Base-by-base conservation (phyloP, 2,113 vertebrate species). In the Lota lota region DNA sequence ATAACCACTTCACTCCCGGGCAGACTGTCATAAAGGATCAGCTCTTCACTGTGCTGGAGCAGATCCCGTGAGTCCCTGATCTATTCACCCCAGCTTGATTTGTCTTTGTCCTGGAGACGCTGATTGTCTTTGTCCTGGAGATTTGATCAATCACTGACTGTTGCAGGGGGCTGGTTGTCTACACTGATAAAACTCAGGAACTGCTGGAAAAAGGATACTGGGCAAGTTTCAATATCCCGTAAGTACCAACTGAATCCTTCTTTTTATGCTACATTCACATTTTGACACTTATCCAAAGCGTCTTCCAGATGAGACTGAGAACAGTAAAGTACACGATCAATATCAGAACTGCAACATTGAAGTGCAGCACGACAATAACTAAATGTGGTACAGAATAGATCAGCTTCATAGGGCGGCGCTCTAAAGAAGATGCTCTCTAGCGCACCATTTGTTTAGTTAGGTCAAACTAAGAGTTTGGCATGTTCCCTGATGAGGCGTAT, bases 201-300 rank as follows among this genome's bases (percentile, higher is more conserved):
- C 89, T 99, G 56, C 90, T 94, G 67, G 65, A 91, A 77, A 93
- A 88, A 14, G 91, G 94, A 5, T 99, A 98, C 84, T 99, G 97
- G 96, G 95, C 97, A 73, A 99, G 97, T 90, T 99, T 94, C 89
- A 98, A 98, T 61, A 90, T 98, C 57, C 96, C 96, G 96, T 98
- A 92, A 81, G 96, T 87, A 69, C 60, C 18, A n/a, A 22, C 2
- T 47, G 12, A 8, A 47, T 47, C 17, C 4, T 67, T 59, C 2
- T 47, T 10, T 47, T 47, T 10, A 10, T 47, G 40, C 7, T 33
- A 33, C n/a, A 33, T 3, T 33, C 28, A 33, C 7, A 33, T 33
- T 47, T 47, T 8, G 0, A 47, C 40, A 14, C 40, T 47, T 47
- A 12, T 47, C 28, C 28, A 33, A 33, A 2, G 24, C 24, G 24